Conservation (phyloP, 2,113 vertebrate genomes). For the Pelusios castaneus region DNA sequence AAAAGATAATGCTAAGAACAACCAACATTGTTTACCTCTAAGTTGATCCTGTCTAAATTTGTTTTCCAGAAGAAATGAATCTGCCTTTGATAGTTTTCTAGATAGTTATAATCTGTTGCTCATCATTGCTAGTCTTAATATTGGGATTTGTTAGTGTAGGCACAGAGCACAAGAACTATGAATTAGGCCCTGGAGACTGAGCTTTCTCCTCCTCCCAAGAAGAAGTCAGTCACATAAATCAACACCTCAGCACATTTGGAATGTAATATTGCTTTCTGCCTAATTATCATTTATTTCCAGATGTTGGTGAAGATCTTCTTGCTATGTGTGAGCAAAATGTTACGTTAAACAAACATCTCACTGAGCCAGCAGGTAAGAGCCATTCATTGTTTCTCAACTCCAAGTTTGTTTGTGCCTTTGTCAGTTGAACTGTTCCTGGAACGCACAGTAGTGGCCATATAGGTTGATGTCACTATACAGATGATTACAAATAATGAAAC, state of each 20-base stretch:
- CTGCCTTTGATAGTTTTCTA: background rate
- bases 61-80: background rate
- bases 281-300: slow-evolving; percentile 70
- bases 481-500: background rate
- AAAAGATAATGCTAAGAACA: background rate
- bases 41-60: background rate
- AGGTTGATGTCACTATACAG: background rate
- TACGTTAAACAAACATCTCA: slow-evolving; percentile 81
- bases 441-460: background rate
- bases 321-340: slow-evolving; percentile 90
- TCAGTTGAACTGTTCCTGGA: fast-evolving
- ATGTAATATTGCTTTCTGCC: background rate
- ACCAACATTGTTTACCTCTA: background rate
- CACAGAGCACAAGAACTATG: background rate
- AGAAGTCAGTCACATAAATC: background rate
- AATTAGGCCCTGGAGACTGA: background rate
- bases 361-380: slow-evolving; percentile 78
- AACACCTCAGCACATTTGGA: background rate
- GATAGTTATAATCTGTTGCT: background rate
- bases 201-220: background rate
- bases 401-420: background rate
- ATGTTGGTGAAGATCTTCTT: slow-evolving; percentile 92
- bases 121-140: background rate
- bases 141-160: background rate
- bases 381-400: background rate